phyloP scores from a whole-genome alignment of 2,113 vertebrate genomes.

The Megaceryle torquata region DNA sequence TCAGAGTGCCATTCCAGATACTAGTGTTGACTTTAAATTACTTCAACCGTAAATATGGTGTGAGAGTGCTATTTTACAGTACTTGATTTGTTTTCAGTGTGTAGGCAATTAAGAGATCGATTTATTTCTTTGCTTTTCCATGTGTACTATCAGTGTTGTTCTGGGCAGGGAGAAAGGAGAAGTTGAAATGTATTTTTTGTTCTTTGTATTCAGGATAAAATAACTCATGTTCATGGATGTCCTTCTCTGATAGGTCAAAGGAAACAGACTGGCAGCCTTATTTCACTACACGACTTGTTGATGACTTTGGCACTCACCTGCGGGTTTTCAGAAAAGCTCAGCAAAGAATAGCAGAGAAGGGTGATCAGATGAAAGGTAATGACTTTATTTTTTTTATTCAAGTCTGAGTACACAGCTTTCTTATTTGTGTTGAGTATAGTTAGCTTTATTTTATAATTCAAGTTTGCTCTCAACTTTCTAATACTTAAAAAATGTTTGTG shows the following conservation, averaged over 20 bases:
- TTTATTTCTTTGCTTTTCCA: background rate
- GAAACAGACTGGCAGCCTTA: constrained; percentile 99
- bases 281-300: constrained; percentile 96
- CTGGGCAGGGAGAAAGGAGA: background rate
- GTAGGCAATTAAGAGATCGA: background rate
- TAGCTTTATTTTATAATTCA: background rate
- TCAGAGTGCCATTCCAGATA: background rate
- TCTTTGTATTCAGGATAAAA: background rate
- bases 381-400: background rate
- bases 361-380: constrained; percentile 89
- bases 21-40: background rate
- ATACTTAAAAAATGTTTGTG: background rate
- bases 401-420: background rate
- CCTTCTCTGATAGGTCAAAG: constrained; percentile 84
- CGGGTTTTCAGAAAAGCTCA: constrained; percentile 98
- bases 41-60: background rate
- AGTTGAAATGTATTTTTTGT: background rate
- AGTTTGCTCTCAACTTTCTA: background rate
- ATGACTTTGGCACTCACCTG: constrained; percentile 97
- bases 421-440: background rate
- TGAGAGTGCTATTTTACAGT: background rate
- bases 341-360: constrained; percentile 88
- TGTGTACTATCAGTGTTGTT: background rate
- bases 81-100: background rate
- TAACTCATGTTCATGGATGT: background rate